Conservation (phyloP, 2,888 invertebrate species). For the Flabesymbios commensalis region DNA sequence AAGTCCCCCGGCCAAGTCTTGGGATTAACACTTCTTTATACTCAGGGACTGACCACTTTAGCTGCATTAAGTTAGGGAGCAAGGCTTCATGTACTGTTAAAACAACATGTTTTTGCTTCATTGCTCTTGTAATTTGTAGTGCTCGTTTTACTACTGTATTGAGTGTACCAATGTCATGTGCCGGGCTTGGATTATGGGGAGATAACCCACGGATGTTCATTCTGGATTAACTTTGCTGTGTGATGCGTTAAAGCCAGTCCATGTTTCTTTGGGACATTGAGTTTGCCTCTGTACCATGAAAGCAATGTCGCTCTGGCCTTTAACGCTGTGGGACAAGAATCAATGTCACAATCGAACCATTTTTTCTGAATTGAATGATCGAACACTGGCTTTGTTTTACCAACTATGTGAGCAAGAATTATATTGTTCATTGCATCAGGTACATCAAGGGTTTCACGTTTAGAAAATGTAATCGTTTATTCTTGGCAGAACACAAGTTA, state of each 20-base stretch:
- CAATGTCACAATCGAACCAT: not conserved
- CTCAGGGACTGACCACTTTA: conserved; percentile 9
- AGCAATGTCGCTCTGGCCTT: not conserved
- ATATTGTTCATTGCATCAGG: conserved; percentile 4
- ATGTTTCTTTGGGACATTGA: not conserved
- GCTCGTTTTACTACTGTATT: conserved; percentile 9
- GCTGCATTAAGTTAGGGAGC: conserved; percentile 8
- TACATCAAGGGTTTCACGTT: not conserved
- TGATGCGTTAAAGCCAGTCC: not conserved
- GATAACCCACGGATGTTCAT: not conserved
- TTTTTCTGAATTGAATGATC: not conserved
- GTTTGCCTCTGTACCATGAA: not conserved
- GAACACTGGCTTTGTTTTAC: not conserved
- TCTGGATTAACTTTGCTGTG: not conserved
- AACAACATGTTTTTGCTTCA: not conserved
- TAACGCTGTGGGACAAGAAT: not conserved
- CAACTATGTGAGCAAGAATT: no score
- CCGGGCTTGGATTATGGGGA: conserved; percentile 10
- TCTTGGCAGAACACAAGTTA: no score
- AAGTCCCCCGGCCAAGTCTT: conserved; percentile 8
- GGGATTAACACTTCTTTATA: conserved; percentile 10
- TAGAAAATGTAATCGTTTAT: no score
- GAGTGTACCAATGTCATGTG: conserved; percentile 17
- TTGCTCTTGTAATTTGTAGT: not conserved
- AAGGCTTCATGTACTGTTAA: conserved; percentile 13